Percentiles rank a stretch among this genome's conserved stretches.
Evolutionary conservation across 2,888 invertebrate genomes (phyloP).

Genomic region (Cecidostiba fungosa): DNA sequence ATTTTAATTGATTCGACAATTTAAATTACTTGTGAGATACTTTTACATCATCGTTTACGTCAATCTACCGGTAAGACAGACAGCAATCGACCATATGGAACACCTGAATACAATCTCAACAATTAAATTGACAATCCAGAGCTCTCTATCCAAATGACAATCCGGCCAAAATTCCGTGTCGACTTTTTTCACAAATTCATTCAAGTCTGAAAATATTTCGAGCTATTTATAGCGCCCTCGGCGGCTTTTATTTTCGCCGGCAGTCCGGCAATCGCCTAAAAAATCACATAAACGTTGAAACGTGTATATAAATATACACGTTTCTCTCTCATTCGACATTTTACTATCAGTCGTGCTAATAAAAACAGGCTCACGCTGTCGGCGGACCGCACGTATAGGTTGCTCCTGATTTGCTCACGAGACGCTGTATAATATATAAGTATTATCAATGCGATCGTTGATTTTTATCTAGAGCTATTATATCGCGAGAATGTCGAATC

Average conservation of each 20-base stretch:
- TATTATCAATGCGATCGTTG: not conserved
- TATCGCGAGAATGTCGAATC: not conserved
- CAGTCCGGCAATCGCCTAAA: not conserved
- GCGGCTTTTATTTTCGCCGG: not conserved
- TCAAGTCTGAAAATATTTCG: not conserved
- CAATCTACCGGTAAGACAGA: not conserved
- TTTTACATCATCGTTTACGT: no score
- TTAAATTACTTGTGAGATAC: no score
- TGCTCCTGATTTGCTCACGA: not conserved
- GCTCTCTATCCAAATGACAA: not conserved
- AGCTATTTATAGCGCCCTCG: not conserved
- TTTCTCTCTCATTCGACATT: not conserved
- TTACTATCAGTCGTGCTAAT: not conserved
- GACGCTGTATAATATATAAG: not conserved
- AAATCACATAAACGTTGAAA: not conserved
- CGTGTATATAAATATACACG: not conserved
- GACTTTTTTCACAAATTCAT: not conserved
- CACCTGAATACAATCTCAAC: not conserved
- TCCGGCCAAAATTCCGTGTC: not conserved
- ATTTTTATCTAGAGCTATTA: not conserved
- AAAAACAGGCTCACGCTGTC: not conserved
- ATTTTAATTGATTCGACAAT: no score
- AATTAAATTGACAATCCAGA: not conserved
- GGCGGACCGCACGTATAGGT: not conserved
- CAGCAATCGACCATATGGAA: not conserved